Conservation (phyloP, 2,797 vertebrate genomes). For the Gobio occitaniae region DNA sequence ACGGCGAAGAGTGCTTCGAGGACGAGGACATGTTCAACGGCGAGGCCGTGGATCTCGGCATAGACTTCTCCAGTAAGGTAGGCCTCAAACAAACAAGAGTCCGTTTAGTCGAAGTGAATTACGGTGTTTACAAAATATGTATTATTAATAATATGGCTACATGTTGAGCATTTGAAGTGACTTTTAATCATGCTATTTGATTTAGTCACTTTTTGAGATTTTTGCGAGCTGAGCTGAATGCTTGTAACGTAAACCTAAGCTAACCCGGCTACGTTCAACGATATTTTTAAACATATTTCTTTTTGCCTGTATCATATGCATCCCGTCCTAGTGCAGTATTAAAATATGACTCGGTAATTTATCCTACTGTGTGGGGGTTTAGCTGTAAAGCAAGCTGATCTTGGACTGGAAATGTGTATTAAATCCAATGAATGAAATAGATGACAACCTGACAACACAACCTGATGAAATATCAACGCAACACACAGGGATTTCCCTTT, state of each 20-base stretch:
- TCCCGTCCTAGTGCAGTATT: neutral
- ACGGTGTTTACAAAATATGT: neutral
- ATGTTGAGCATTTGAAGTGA: no score
- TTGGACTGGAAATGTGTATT: neutral
- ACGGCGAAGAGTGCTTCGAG: constrained; percentile 73
- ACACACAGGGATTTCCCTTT: constrained; percentile 16
- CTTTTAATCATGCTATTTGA: neutral
- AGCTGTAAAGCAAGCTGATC: neutral
- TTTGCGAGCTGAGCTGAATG: neutral
- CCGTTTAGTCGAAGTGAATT: neutral
- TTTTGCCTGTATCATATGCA: neutral
- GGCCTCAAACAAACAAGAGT: constrained; percentile 50
- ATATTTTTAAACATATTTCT: neutral
- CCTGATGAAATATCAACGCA: constrained; percentile 52
- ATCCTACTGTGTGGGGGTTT: neutral
- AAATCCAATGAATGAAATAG: constrained; percentile 21
- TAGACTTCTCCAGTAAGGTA: constrained; percentile 94
- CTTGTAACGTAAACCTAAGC: neutral
- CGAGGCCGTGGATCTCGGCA: constrained; percentile 81
- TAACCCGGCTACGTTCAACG: constrained; percentile 1
- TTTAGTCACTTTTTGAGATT: neutral
- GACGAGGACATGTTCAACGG: constrained; percentile 81
- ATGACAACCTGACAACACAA: constrained; percentile 14
- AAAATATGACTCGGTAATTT: neutral
- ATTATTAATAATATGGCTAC: no score